Conservation (phyloP, 2,888 invertebrate genomes). For the Cremastinae sp. region DNA sequence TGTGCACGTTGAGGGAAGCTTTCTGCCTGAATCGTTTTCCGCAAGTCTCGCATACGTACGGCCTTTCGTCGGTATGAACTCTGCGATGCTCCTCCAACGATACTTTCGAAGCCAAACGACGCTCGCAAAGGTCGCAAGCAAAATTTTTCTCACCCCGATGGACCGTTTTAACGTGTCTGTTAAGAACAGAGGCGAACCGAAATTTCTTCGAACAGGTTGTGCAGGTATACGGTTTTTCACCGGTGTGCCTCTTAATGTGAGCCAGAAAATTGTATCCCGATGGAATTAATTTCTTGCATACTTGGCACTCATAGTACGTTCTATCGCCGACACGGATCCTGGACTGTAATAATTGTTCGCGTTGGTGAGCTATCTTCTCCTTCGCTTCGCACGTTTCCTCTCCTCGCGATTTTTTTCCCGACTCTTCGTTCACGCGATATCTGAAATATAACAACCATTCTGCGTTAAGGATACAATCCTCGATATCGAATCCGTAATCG, state of each 20-base stretch:
- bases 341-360: conserved; percentile 45
- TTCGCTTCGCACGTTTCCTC: conserved; percentile 12
- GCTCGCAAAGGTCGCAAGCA: conserved; percentile 72
- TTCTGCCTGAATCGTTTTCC: conserved; percentile 79
- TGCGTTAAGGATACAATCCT: conserved; percentile 12
- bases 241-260: conserved; percentile 70
- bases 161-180: conserved; percentile 73
- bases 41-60: conserved; percentile 80
- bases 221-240: conserved; percentile 71
- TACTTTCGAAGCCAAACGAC: conserved; percentile 69
- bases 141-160: conserved; percentile 72
- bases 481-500: not conserved
- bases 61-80: conserved; percentile 74
- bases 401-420: not conserved
- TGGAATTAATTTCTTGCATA: conserved; percentile 83
- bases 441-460: conserved; percentile 44
- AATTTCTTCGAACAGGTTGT: conserved; percentile 75
- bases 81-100: conserved; percentile 73
- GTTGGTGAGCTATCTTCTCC: conserved; percentile 10
- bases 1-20: conserved; percentile 81
- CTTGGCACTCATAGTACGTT: conserved; percentile 82
- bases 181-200: conserved; percentile 71
- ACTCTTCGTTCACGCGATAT: conserved; percentile 20
- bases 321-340: conserved; percentile 79
- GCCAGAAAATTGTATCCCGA: conserved; percentile 81